Evolutionary conservation across 2,888 invertebrate genomes (phyloP).

Genomic region (Drosophila setosimentum): DNA sequence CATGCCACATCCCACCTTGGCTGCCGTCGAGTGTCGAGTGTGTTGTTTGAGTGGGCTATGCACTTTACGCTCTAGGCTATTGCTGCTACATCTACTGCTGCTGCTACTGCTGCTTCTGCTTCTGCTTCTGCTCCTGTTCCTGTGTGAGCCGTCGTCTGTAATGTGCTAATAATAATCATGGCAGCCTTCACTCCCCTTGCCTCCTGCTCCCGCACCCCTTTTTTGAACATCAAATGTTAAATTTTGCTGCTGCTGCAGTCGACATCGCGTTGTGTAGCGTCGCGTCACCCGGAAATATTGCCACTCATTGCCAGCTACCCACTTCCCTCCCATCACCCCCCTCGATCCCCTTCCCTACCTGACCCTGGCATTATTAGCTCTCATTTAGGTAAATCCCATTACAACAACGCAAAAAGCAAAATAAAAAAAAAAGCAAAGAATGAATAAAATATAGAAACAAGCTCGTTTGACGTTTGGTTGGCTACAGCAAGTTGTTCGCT

Average conservation of each 20-base stretch:
- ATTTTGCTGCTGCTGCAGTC: constrained; percentile 44
- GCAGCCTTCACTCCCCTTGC: constrained; percentile 43
- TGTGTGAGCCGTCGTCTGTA: constrained; percentile 55
- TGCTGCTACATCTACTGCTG: constrained; percentile 9
- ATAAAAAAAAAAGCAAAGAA: constrained; percentile 10
- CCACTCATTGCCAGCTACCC: constrained; percentile 56
- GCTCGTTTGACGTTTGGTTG: constrained; percentile 75
- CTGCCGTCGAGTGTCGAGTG: constrained; percentile 70
- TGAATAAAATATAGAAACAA: constrained; percentile 18
- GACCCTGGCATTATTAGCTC: constrained; percentile 72
- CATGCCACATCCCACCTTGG: not conserved
- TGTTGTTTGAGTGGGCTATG: constrained; percentile 76
- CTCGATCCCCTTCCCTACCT: constrained; percentile 1
- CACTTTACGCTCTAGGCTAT: constrained; percentile 69
- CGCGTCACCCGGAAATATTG: constrained; percentile 74
- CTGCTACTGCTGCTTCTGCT: constrained; percentile 3
- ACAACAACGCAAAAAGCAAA: constrained; percentile 25
- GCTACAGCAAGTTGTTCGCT: constrained; percentile 52
- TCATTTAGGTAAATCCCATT: constrained; percentile 81
- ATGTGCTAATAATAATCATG: constrained; percentile 81
- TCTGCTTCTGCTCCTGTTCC: constrained; percentile 15
- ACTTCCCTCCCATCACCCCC: not conserved
- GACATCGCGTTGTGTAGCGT: constrained; percentile 17
- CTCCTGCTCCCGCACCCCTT: not conserved
- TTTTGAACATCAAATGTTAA: constrained; percentile 72